Conservation (phyloP, 2,797 vertebrate genomes). For the Myiotriccus ornatus region DNA sequence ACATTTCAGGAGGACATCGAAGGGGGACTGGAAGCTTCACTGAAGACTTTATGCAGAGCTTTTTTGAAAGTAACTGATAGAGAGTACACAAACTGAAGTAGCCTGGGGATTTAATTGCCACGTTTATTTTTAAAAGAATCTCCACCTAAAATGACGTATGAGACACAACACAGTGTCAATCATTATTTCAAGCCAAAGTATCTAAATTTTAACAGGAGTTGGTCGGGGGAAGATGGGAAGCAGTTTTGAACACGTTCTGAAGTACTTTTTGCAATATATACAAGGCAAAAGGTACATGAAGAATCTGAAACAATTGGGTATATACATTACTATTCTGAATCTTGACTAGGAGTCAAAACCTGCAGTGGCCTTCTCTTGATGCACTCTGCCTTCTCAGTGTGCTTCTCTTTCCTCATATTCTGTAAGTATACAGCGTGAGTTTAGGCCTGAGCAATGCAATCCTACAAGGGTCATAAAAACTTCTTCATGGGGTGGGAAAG, state of each 20-base stretch:
- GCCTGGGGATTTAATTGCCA: background rate
- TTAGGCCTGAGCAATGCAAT: background rate
- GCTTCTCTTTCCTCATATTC: background rate
- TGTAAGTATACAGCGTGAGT: background rate
- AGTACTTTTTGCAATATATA: background rate
- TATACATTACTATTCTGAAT: background rate
- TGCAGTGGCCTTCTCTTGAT: background rate
- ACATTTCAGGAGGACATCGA: background rate
- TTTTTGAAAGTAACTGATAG: background rate
- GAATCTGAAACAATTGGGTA: background rate
- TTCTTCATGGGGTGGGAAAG: background rate
- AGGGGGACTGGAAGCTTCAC: background rate
- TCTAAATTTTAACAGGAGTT: background rate
- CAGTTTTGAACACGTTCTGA: background rate
- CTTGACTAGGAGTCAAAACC: background rate
- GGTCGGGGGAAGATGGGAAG: background rate
- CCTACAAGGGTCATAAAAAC: background rate
- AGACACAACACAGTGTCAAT: background rate
- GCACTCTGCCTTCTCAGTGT: background rate
- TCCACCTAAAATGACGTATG: background rate
- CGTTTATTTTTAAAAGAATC: slow-evolving; percentile 37
- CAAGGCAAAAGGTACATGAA: background rate
- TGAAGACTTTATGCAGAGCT: background rate
- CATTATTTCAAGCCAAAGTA: background rate
- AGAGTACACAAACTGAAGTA: background rate